Evolutionary conservation across 2,797 vertebrate genomes (phyloP), one percentile per base, ranked within the genome.

Genomic region (Hydrophis major): DNA sequence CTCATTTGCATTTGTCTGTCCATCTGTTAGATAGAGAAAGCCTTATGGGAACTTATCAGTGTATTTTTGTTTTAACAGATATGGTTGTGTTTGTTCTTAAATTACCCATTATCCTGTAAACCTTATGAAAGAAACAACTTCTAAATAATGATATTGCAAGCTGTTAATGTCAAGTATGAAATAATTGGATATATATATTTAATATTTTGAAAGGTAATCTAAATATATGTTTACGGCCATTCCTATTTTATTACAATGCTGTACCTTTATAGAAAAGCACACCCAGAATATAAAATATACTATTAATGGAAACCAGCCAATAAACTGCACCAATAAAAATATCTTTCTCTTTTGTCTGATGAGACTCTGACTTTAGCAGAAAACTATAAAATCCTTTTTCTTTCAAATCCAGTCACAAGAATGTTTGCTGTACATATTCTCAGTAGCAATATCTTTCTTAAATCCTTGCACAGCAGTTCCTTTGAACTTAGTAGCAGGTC

Each of bases 21-120:
- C 97, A 98, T 97, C 96, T 98, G 97, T 93, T 97, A 96, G 93
- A 37, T 93, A 87, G 93, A 95, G 95, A 90, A 96, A 97, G 95
- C 94, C 94, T 78, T 95, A 89, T 12, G 94, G 18, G 89, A 94
- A 93, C 60, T 94, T 97, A 92, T 94, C 74, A 92, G 92, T 94
- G 95, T 90, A 94, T 95, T 95, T 96, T 95, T 95, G 87, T 92
- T 96, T 95, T 92, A 96, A 97, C 95, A 86, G 60, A 91, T 94
- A 83, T 78, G 37, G 8, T 0, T 95, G 94, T 25, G 57, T 95
- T 96, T 96, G 89, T 28, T 1, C 10, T 50, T 59, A 56, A 94
- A 92, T 91, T 59, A 2, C 88, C 28, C 32, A n/a, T 22, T 27
- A 90, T 95, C 66, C 90, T 96, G 95, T 96, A 60, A 95, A 93